Conservation (phyloP, 1,140 invertebrate species). For the Zaprionus ghesquierei region DNA sequence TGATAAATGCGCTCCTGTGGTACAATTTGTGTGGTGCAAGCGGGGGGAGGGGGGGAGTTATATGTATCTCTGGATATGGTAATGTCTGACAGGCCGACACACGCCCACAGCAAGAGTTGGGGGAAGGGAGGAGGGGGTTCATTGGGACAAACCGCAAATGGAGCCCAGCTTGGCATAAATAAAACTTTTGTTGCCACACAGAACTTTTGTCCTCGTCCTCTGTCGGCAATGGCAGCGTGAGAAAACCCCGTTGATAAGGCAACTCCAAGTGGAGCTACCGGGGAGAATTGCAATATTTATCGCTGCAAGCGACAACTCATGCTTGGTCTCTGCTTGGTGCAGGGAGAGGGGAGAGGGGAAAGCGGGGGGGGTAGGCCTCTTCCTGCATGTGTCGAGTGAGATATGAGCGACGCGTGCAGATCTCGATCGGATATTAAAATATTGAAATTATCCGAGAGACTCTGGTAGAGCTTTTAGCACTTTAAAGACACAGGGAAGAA, state of each 20-base stretch:
- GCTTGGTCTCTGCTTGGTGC: conserved; percentile 31
- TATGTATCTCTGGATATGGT: not conserved
- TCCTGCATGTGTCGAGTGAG: conserved; percentile 1
- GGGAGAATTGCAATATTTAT: conserved; percentile 67
- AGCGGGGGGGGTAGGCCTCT: not conserved
- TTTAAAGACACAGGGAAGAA: no score
- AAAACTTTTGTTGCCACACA: conserved; percentile 52
- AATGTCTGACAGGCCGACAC: conserved; percentile 50
- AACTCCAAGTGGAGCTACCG: not conserved
- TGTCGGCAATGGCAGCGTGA: conserved; percentile 54
- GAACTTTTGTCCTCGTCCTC: conserved; percentile 47
- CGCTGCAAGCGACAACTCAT: conserved; percentile 65
- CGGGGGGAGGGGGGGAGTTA: no score
- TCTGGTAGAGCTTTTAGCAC: not conserved
- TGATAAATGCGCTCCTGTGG: conserved; percentile 55
- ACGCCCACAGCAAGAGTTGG: conserved; percentile 14
- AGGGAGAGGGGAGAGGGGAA: not conserved
- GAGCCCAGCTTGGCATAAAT: conserved; percentile 23
- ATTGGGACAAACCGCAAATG: conserved; percentile 28
- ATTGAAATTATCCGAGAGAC: not conserved
- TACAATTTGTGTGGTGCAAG: not conserved
- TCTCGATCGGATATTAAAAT: conserved; percentile 12
- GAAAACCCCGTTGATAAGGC: conserved; percentile 60
- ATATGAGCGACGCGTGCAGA: not conserved
- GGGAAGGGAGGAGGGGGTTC: not conserved